These are phyloP conservation scores for Aegotheles bennettii DNA, from an alignment of 2,113 vertebrate species.

Conservation along the genomic window DNA sequence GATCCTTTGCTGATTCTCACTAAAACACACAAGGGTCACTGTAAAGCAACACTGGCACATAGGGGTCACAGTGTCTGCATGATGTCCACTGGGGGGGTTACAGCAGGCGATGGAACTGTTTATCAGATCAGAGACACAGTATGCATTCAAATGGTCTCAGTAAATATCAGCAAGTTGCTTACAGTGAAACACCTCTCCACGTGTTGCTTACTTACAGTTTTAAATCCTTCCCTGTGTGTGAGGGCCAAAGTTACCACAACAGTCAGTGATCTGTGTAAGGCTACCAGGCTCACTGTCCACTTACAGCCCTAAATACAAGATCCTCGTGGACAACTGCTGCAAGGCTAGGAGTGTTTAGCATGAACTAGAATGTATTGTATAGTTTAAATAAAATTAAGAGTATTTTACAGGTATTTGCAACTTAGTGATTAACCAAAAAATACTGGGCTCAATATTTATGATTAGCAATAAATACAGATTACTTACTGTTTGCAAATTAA, in stretches of 20 bases:
- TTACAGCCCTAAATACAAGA: not conserved
- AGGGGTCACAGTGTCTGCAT: not conserved
- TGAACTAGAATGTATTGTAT: not conserved
- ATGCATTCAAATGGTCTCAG: accelerated
- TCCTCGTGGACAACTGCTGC: not conserved
- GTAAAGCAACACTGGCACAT: conserved; percentile 27
- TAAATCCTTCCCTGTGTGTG: not conserved
- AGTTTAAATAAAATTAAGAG: conserved; percentile 15
- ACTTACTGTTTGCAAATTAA: conserved; percentile 1
- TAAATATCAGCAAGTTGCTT: not conserved
- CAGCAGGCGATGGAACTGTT: not conserved
- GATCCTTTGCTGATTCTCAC: not conserved
- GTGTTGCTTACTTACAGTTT: not conserved
- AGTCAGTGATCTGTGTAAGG: not conserved
- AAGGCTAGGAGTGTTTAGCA: not conserved
- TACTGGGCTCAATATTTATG: conserved; percentile 20
- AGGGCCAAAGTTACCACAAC: not conserved
- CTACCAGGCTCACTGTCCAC: not conserved
- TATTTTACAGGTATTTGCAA: conserved; percentile 10
- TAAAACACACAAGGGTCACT: not conserved
- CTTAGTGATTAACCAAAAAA: conserved; percentile 12
- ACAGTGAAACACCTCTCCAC: not conserved
- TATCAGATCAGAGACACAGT: not conserved
- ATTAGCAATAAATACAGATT: conserved; percentile 53
- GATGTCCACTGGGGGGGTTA: not conserved